These are phyloP conservation scores for Epiblema foenella DNA, from an alignment of 2,888 invertebrate genomes.

Conservation along the genomic window DNA sequence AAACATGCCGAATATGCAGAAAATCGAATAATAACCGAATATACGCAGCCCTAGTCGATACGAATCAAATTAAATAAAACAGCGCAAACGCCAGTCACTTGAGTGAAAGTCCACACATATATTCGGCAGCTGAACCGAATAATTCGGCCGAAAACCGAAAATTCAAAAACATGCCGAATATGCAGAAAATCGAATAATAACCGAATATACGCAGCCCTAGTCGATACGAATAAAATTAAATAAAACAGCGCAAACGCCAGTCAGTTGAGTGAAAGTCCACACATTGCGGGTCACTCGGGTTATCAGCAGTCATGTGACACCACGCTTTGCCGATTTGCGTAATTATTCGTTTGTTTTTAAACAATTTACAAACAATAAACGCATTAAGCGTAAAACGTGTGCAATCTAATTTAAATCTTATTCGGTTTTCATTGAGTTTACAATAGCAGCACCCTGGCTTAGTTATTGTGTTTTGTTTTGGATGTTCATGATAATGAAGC, in stretches of 20 bases:
- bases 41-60: too few species aligned
- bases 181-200: too few species aligned
- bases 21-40: too few species aligned
- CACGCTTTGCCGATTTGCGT: constrained; percentile 23
- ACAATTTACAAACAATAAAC: background rate
- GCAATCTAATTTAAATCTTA: constrained; percentile 9
- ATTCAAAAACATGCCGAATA: too few species aligned
- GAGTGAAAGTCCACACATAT: constrained; percentile 8
- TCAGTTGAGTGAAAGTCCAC: constrained; percentile 11
- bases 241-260: constrained; percentile 10
- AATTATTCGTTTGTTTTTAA: constrained; percentile 30
- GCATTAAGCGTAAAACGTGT: background rate
- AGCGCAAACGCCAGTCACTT: constrained; percentile 5
- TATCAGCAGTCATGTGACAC: constrained; percentile 20
- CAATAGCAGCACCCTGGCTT: background rate
- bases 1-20: too few species aligned
- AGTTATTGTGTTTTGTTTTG: background rate
- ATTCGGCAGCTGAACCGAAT: too few species aligned
- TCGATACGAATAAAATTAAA: background rate
- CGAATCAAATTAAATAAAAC: background rate
- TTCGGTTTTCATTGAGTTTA: background rate
- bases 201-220: too few species aligned
- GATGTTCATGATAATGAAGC: constrained; percentile 6
- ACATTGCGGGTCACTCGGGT: background rate
- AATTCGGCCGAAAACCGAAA: too few species aligned